Conservation (phyloP, 2,888 invertebrate species). For the Eristalinus aeneus region DNA sequence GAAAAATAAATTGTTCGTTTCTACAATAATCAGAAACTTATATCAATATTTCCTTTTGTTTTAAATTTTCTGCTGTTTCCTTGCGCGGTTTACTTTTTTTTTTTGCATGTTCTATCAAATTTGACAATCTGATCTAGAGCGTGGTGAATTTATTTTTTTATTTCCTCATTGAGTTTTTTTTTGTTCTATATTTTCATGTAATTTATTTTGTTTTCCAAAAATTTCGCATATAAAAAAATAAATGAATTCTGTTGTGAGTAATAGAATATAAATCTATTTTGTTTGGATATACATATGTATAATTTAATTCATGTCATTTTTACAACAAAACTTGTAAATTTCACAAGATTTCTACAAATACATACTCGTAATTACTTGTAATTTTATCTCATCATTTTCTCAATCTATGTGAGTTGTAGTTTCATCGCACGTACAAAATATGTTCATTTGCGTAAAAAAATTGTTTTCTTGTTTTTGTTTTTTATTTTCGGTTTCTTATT, state of each 20-base stretch:
- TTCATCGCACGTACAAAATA: constrained; percentile 66
- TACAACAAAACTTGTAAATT: constrained; percentile 70
- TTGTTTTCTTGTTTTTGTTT: constrained; percentile 12
- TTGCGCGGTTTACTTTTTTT: neutral
- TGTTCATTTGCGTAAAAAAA: constrained; percentile 69
- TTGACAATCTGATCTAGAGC: constrained; percentile 56
- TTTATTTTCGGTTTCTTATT: neutral
- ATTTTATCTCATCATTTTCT: neutral
- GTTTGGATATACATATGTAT: constrained; percentile 61
- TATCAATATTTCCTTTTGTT: constrained; percentile 38
- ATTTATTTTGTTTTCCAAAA: constrained; percentile 51
- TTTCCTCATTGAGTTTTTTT: constrained; percentile 26
- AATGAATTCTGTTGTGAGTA: constrained; percentile 69
- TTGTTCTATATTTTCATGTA: neutral
- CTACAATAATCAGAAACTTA: constrained; percentile 69
- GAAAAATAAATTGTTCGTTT: constrained; percentile 70
- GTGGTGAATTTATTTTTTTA: constrained; percentile 42
- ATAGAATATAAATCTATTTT: constrained; percentile 65
- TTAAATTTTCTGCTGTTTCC: neutral
- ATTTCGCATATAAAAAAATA: constrained; percentile 70
- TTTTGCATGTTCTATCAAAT: constrained; percentile 40
- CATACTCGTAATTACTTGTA: constrained; percentile 10
- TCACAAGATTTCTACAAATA: constrained; percentile 61
- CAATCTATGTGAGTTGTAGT: constrained; percentile 36
- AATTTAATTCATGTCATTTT: constrained; percentile 25